Evolutionary conservation across 1,140 invertebrate genomes (phyloP).

Genomic region (Temnothorax nylanderi): DNA sequence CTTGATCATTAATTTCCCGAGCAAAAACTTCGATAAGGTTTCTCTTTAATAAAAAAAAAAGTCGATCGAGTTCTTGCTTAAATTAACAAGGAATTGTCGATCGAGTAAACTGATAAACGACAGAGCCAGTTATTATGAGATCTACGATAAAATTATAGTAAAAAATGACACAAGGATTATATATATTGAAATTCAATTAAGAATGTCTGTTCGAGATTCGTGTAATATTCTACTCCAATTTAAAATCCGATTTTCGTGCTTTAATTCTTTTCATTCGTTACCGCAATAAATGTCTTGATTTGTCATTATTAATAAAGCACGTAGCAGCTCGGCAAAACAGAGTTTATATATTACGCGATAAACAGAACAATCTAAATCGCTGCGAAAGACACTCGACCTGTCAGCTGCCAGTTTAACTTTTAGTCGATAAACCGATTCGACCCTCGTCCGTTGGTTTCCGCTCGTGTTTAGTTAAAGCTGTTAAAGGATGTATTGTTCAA

Average conservation of each 20-base stretch:
- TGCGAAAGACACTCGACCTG: slow-evolving; percentile 29
- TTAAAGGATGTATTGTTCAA: background rate
- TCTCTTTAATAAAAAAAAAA: slow-evolving; percentile 8
- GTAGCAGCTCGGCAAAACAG: background rate
- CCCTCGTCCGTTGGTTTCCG: background rate
- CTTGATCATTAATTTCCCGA: background rate
- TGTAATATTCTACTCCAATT: background rate
- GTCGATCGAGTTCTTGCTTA: background rate
- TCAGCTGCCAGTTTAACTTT: slow-evolving; percentile 21
- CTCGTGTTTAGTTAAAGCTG: slow-evolving; percentile 1
- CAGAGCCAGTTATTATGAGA: background rate
- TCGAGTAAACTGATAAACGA: background rate
- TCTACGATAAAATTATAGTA: background rate
- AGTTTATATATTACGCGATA: background rate
- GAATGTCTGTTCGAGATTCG: background rate
- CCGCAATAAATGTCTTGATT: background rate
- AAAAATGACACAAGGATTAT: background rate
- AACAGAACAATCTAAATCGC: slow-evolving; percentile 14
- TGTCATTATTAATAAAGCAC: slow-evolving; percentile 29
- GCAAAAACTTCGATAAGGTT: background rate
- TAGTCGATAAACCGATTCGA: slow-evolving; percentile 26
- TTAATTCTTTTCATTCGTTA: background rate
- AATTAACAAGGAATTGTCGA: background rate
- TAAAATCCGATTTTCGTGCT: background rate
- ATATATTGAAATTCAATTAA: slow-evolving; percentile 6